Conservation (phyloP, 2,888 invertebrate species). For the Netelia fuscicornis region DNA sequence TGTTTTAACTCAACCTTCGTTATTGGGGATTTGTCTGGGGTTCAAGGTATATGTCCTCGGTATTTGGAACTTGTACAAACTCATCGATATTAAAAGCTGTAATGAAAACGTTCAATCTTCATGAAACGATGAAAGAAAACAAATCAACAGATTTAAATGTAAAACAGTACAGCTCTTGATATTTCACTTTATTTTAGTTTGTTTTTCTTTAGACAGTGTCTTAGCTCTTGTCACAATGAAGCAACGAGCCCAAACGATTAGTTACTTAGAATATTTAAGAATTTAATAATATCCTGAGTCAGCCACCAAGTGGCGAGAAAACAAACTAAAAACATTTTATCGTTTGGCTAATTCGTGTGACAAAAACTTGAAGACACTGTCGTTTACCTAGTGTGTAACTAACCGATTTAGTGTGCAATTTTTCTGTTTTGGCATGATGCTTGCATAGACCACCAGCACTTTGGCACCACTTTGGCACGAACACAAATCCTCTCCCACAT, state of each 20-base stretch:
- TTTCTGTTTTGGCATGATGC: constrained; percentile 84
- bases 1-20: constrained; percentile 33
- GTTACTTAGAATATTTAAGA: neutral
- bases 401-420: constrained; percentile 63
- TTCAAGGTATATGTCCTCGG: constrained; percentile 72
- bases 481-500: constrained; percentile 68
- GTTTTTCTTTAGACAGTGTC: constrained; percentile 75
- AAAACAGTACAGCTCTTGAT: constrained; percentile 72
- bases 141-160: neutral
- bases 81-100: constrained; percentile 61
- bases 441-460: constrained; percentile 83
- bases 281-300: neutral
- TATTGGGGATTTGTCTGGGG: constrained; percentile 65
- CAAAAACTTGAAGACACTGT: constrained; percentile 77
- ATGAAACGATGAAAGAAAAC: neutral
- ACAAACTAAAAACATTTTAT: no score
- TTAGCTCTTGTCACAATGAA: constrained; percentile 69
- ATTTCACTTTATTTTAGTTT: constrained; percentile 44
- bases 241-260: neutral
- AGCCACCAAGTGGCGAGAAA: neutral
- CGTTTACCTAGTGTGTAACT: constrained; percentile 79
- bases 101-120: neutral
- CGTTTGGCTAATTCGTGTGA: neutral
- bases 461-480: constrained; percentile 83
- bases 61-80: constrained; percentile 36